Evolutionary conservation across 1,140 invertebrate species (phyloP), one percentile per base, ranked within the genome.

Genomic region (Meteorus sp.): DNA sequence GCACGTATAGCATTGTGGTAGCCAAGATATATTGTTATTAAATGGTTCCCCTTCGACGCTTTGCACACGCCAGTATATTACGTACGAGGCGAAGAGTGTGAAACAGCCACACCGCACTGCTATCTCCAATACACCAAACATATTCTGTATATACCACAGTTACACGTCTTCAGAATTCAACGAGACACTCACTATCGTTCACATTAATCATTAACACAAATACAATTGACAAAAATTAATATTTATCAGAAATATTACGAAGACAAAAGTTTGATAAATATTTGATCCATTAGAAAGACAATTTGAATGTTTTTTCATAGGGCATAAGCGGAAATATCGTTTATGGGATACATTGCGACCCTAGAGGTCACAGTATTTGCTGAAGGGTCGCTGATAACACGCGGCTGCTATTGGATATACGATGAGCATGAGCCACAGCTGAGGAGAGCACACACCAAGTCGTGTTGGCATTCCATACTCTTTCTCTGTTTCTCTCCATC

Each of bases 1-100:
- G 61, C 56, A 61, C 37, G 25, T 47, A 52, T 65, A 61, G 61
- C 62, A 68, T 71, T 71, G 70, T 71, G 66, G 65, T 70, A 66
- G 63, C 58, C 59, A 75, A 78, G 75, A 78, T 78, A 76, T 78
- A 78, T 76, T 74, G 73, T 78, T 78, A 78, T 78, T 78, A 78
- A 78, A 78, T 76, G 74, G 74, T 72, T 67, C 66, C 70, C 65
- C 65, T 62, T 72, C 68, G 63, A 67, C 64, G 67, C 64, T 58
- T 19, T 48, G 51, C 64, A 59, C 66, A 73, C 67, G 70, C 62
- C 69, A 66, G 66, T 75, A 71, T 76, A 76, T 76, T 71, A 77
- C 66, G 55, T 64, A 55, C 66, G 60, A 59, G 62, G 63, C 25
- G 17, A 48, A 48, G 13, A 48, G 27, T 31, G 31, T 13, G 31